Base-by-base conservation (phyloP, 1,140 invertebrate genomes). In the Chrysopa pallens region DNA sequence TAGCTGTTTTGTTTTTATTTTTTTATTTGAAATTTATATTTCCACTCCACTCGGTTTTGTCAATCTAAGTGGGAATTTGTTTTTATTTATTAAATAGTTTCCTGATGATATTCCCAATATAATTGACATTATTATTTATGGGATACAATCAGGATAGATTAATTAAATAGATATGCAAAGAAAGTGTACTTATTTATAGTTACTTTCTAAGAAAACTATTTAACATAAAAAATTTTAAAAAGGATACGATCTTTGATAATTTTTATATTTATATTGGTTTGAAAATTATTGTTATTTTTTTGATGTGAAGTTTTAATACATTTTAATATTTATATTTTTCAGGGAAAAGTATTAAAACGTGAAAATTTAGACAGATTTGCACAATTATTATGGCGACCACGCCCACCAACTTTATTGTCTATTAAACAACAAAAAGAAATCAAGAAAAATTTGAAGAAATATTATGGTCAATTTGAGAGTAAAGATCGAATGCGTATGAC, bases 401-500 rank as follows among this genome's bases (percentile, higher is more conserved):
- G 94, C 39, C 92, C 92, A 1, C 77, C 84, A 1, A 80, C 87
- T 14, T 68, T 96, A 6, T 70, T 99, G 0, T 63, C 74, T 1
- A 72, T 81, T 36, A 75, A 81, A 35, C 78, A 87, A 53, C 78
- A 86, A 43, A 84, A 93, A 67, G 89, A 98, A 37, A 92, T 98
- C 46, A 93, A 91, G 63, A 97, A 96, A 70, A 97, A 94, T 60
- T 70, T 99, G 54, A 98, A 98, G 69, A 94, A 93, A 58, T 97
- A 95, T 69, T 90, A 88, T 43, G 76, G 83, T 6, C 80, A 90
- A 62, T 99, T 98, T 62, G 93, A 98, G 56, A 82, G 81, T 51
- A 94, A 98, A 62, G 95, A 98, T 69, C 80, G 88, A 42, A 80
- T 92, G 70, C 73, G 90, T 39, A 72, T 86, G 55, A 88, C 83